These are phyloP conservation scores for Hemistola chrysoprasaria DNA, from an alignment of 2,888 invertebrate species.

Conservation along the genomic window DNA sequence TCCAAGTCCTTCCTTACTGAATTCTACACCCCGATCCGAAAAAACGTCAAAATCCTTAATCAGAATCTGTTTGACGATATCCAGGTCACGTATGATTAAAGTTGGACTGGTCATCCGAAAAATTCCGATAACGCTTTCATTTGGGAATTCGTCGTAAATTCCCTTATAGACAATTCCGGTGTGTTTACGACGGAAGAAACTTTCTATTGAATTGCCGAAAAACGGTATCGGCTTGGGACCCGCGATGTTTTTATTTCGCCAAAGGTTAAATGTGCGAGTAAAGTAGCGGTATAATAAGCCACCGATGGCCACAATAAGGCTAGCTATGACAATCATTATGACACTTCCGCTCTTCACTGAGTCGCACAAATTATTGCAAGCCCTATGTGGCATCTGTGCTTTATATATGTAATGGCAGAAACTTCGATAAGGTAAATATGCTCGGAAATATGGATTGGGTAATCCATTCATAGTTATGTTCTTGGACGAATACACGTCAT, in stretches of 20 bases:
- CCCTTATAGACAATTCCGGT: constrained; percentile 37
- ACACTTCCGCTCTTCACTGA: constrained; percentile 1
- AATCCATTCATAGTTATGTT: background rate
- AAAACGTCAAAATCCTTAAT: constrained; percentile 54
- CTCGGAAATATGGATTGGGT: constrained; percentile 1
- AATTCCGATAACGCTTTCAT: constrained; percentile 52
- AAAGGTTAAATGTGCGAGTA: constrained; percentile 36
- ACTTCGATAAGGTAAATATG: constrained; percentile 6
- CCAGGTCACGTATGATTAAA: constrained; percentile 49
- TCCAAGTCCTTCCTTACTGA: constrained; percentile 44
- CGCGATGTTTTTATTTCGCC: constrained; percentile 42
- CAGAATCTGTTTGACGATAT: constrained; percentile 48
- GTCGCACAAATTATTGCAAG: constrained; percentile 7
- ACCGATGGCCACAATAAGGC: constrained; percentile 9
- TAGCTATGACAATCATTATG: constrained; percentile 14
- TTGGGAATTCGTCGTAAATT: constrained; percentile 47
- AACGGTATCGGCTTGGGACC: constrained; percentile 45
- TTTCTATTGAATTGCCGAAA: constrained; percentile 38
- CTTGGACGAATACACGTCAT: background rate
- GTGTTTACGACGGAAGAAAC: constrained; percentile 35
- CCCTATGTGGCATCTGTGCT: constrained; percentile 4
- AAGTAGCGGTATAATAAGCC: constrained; percentile 32
- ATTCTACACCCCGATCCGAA: constrained; percentile 44
- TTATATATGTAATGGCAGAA: constrained; percentile 18
- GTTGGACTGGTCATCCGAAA: constrained; percentile 47